These are phyloP conservation scores for Cataglyphis livida DNA, from an alignment of 2,888 invertebrate genomes.

Conservation along the genomic window DNA sequence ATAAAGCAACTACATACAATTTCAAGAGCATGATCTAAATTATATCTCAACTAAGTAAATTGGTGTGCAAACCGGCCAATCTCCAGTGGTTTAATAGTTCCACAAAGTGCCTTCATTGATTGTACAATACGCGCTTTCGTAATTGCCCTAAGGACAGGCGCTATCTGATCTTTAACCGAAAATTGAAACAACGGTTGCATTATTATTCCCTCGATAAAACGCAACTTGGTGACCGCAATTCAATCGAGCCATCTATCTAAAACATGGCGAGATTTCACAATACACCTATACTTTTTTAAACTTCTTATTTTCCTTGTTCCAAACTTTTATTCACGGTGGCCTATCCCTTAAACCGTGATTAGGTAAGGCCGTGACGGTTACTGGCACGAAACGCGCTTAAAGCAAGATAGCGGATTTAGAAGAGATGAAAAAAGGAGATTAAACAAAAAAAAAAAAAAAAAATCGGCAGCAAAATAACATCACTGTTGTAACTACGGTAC, in stretches of 20 bases:
- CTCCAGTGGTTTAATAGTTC: slow-evolving; percentile 45
- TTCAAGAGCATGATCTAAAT: slow-evolving; percentile 18
- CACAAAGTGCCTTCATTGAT: slow-evolving; percentile 46
- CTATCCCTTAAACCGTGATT: slow-evolving; percentile 81
- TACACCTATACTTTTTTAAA: slow-evolving; percentile 69
- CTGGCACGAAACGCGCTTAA: slow-evolving; percentile 66
- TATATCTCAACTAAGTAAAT: slow-evolving; percentile 28
- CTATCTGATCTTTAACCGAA: slow-evolving; percentile 58
- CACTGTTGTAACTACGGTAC: slow-evolving; percentile 83
- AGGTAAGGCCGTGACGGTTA: slow-evolving; percentile 74
- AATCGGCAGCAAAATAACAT: slow-evolving; percentile 82
- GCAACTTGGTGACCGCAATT: slow-evolving; percentile 57
- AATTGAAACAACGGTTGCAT: slow-evolving; percentile 64
- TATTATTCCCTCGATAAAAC: slow-evolving; percentile 58
- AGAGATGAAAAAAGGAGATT: slow-evolving; percentile 59
- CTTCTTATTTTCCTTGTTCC: slow-evolving; percentile 63
- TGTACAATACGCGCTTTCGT: slow-evolving; percentile 35
- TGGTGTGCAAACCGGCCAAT: slow-evolving; percentile 38
- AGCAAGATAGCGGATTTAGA: slow-evolving; percentile 63
- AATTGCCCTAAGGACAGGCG: slow-evolving; percentile 45
- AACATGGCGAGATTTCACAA: slow-evolving; percentile 67
- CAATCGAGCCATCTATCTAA: slow-evolving; percentile 71
- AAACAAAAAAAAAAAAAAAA: slow-evolving; percentile 74
- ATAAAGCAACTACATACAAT: slow-evolving; percentile 8
- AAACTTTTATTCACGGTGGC: slow-evolving; percentile 74